These are phyloP conservation scores for Acrobasis suavella DNA, from an alignment of 2,888 invertebrate species.

Conservation along the genomic window DNA sequence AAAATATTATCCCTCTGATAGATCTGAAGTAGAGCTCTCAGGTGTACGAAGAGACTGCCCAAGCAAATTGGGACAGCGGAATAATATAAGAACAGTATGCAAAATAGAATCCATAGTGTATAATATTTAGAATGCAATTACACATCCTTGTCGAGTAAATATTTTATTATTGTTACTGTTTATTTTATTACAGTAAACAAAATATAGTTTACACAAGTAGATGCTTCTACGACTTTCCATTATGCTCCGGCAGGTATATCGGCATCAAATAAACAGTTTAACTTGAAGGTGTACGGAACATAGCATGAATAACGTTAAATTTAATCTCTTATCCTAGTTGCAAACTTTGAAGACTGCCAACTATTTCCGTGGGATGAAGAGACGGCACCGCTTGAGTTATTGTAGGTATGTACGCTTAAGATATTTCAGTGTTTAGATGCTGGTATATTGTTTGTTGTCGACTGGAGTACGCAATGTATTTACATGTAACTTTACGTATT, in stretches of 20 bases:
- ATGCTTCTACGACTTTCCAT: not conserved
- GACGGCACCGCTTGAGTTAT: conserved; percentile 46
- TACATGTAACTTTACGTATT: not conserved
- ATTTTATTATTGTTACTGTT: no score
- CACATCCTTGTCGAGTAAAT: no score
- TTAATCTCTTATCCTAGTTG: conserved; percentile 56
- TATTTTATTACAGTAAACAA: no score
- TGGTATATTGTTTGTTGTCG: conserved; percentile 9
- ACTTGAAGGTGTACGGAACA: conserved; percentile 12
- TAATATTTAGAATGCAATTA: no score
- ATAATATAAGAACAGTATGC: no score
- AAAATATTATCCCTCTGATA: no score
- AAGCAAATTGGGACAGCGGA: no score
- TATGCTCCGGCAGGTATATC: not conserved
- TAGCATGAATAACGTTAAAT: conserved; percentile 41
- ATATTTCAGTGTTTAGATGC: conserved; percentile 20
- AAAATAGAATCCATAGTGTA: no score
- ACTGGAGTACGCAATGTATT: not conserved
- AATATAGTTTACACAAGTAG: no score
- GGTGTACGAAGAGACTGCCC: no score
- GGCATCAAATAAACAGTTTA: not conserved
- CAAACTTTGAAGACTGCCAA: conserved; percentile 54
- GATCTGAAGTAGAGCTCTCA: no score
- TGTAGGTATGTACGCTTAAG: conserved; percentile 31
- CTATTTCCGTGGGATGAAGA: conserved; percentile 56